Percentiles rank a stretch among this genome's conserved stretches.
These are phyloP conservation scores for Anguilla anguilla DNA, from an alignment of 2,797 vertebrate species.

Conservation along the genomic window DNA sequence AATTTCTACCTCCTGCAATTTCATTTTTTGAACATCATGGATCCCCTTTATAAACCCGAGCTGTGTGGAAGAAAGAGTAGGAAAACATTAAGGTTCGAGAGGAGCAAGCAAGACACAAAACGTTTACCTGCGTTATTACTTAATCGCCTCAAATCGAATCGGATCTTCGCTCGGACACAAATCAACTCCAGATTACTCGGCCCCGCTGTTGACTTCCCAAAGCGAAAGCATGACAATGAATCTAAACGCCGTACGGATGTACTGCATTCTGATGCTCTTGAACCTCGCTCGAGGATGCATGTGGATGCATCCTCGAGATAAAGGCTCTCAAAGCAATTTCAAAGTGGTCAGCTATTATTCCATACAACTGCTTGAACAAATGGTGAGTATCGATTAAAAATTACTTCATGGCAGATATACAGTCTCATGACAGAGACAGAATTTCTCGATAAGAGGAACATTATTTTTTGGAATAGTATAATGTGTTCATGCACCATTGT, in stretches of 20 bases:
- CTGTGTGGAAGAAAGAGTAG: not conserved
- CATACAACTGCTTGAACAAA: not conserved
- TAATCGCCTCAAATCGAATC: not conserved
- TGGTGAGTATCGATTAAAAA: constrained; percentile 3
- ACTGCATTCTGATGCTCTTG: not conserved
- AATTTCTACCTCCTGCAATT: not conserved
- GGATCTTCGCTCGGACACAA: not conserved
- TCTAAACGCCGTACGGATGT: not conserved
- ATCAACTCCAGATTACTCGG: not conserved
- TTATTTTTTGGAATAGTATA: not conserved
- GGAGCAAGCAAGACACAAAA: not conserved
- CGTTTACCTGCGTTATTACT: not conserved
- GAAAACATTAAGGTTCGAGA: not conserved
- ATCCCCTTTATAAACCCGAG: not conserved
- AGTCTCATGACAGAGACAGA: not conserved
- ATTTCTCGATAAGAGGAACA: too few relatives aligned
- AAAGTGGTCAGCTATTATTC: not conserved
- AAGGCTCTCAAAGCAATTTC: constrained; percentile 7
- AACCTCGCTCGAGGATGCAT: not conserved
- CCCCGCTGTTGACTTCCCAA: not conserved
- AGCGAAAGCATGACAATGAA: not conserved
- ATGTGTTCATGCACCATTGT: not conserved
- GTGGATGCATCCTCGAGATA: not conserved
- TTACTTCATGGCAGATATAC: not conserved
- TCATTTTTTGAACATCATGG: constrained; percentile 1